Percentiles rank a stretch among this genome's conserved stretches.
Conservation (phyloP, 2,113 vertebrate genomes). For the Tinamus guttatus region DNA sequence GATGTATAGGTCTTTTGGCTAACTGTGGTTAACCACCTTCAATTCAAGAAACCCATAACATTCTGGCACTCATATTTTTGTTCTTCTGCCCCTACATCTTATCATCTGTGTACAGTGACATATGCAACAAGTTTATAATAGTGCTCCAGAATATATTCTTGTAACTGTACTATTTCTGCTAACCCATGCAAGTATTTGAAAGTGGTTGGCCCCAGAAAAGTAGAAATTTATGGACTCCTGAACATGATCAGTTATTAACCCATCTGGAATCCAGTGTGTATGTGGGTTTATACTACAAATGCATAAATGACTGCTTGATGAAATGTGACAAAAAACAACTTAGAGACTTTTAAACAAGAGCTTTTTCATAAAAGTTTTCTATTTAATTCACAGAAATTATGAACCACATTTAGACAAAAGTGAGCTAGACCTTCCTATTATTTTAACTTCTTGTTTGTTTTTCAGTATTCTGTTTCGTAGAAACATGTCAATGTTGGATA, state of each 20-base stretch:
- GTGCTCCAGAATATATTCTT: slow-evolving; percentile 53
- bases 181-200: slow-evolving; percentile 58
- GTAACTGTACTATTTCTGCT: slow-evolving; percentile 67
- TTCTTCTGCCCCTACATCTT: slow-evolving; percentile 18
- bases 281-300: neutral
- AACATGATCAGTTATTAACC: slow-evolving; percentile 50
- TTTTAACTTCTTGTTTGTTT: slow-evolving; percentile 21
- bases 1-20: slow-evolving; percentile 40
- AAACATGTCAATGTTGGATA: neutral
- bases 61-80: slow-evolving; percentile 50
- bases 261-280: neutral
- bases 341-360: neutral
- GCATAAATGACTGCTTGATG: neutral
- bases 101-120: neutral
- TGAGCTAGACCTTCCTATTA: neutral
- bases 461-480: slow-evolving; percentile 9
- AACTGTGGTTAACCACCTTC: slow-evolving; percentile 11
- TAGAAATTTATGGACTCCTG: slow-evolving; percentile 61
- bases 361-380: neutral
- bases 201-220: slow-evolving; percentile 38
- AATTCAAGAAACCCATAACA: slow-evolving; percentile 39
- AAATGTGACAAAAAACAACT: neutral
- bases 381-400: neutral
- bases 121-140: slow-evolving; percentile 42
- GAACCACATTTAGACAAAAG: neutral